phyloP scores from a whole-genome alignment of 2,797 vertebrate genomes.

The Chloroceryle amazona region DNA sequence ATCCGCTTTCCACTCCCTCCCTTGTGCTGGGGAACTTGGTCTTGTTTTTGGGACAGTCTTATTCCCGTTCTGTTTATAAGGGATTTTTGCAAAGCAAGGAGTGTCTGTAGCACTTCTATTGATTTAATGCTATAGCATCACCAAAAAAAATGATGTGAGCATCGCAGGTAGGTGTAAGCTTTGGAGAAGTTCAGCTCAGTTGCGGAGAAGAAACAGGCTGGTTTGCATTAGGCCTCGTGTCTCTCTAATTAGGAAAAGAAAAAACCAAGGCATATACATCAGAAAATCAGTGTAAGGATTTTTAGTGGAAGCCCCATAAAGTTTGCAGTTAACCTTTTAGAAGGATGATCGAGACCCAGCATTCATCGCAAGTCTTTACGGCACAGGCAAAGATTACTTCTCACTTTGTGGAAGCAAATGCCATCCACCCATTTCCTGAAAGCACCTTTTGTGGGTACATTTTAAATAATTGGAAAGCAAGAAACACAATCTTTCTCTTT shows the following conservation, averaged over 20 bases:
- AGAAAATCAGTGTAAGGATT: background rate
- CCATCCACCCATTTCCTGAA: background rate
- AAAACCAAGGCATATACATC: background rate
- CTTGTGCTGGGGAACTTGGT: rapidly evolving
- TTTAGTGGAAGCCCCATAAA: background rate
- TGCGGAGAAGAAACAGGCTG: background rate
- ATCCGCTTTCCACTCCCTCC: background rate
- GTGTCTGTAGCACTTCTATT: background rate
- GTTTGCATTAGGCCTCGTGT: background rate
- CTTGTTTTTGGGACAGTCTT: background rate
- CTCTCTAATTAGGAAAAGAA: background rate
- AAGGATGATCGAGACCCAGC: background rate
- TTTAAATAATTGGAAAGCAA: slow-evolving; percentile 39
- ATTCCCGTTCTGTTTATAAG: background rate
- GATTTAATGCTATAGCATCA: rapidly evolving
- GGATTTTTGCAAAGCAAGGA: background rate
- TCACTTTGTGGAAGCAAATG: background rate
- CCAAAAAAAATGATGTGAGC: background rate
- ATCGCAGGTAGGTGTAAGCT: background rate
- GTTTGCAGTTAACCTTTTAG: slow-evolving; percentile 3
- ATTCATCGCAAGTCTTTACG: rapidly evolving
- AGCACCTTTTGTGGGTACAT: background rate
- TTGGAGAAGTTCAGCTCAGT: background rate
- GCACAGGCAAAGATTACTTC: background rate
- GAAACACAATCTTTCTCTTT: slow-evolving; percentile 22